Evolutionary conservation across 2,888 invertebrate genomes (phyloP), one percentile per base, ranked within the genome.

Genomic region (Xylophagus ater): DNA sequence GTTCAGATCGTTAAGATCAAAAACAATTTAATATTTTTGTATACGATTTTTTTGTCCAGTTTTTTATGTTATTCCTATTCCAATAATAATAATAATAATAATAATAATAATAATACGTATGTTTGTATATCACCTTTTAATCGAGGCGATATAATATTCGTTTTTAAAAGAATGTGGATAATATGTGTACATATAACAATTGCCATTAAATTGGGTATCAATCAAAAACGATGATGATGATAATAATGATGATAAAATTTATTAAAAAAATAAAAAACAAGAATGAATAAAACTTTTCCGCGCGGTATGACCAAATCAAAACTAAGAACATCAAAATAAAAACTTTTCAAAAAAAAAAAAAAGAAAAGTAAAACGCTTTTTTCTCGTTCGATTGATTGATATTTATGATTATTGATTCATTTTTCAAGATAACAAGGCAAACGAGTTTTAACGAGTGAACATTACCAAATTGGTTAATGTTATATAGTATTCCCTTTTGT

Each of bases 351-450:
- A n/a, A n/a, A n/a, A n/a, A n/a, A n/a, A n/a, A n/a, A n/a, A n/a
- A n/a, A n/a, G n/a, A n/a, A n/a, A n/a, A n/a, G n/a, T n/a, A n/a
- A n/a, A n/a, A n/a, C 10, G 19, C 8, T 14, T 23, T 23, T 19
- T 9, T 17, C 26, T 13, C 13, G 32, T 28, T 34, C 34, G 29
- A 40, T 33, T 14, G 17, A 40, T 40, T 34, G 41, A 55, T 55
- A 56, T 56, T 56, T 56, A 55, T 55, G 56, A 56, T 55, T 56
- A 55, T 56, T 54, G 56, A 56, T 56, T 55, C 54, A 56, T 56
- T 56, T 56, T 54, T 55, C 36, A 31, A 45, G 44, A 48, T 49
- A 49, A 49, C 49, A 49, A 49, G 47, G 48, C 42, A 43, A 47
- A 48, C 47, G 36, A 44, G 47, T 46, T 47, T 48, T 49, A 49